A percentile compares a stretch with the other conserved stretches of the same genome.
Evolutionary conservation across 2,113 vertebrate species (phyloP).

Genomic region (Nyctibius bracteatus): DNA sequence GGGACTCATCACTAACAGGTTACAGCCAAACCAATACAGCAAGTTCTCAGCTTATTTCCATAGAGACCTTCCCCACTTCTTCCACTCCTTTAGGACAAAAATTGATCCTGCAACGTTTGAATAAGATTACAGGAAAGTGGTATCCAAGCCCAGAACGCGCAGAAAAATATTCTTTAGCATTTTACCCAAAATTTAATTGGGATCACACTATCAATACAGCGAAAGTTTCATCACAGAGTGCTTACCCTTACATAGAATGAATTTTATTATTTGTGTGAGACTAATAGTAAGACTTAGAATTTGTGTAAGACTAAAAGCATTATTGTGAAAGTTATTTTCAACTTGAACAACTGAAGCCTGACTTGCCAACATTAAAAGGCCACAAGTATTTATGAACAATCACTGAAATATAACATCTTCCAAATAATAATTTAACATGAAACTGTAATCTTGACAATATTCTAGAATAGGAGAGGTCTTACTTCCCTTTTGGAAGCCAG

Average conservation of each 20-base stretch:
- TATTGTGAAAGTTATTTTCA: not conserved
- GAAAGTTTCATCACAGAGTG: not conserved
- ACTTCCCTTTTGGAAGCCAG: not conserved
- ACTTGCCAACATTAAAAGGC: not conserved
- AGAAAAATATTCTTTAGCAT: not conserved
- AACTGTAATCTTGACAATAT: not conserved
- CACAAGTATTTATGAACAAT: not conserved
- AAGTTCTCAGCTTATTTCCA: not conserved
- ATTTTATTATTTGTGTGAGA: not conserved
- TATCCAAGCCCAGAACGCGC: not conserved
- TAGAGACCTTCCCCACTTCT: not conserved
- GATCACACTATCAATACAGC: not conserved
- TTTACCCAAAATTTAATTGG: not conserved
- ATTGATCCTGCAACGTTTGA: not conserved
- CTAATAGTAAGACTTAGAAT: not conserved
- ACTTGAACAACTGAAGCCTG: not conserved
- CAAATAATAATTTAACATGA: not conserved
- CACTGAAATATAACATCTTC: not conserved
- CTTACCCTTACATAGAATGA: not conserved
- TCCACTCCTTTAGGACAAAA: not conserved
- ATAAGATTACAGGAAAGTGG: not conserved
- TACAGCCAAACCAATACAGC: not conserved
- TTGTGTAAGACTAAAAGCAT: not conserved
- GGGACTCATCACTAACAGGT: not conserved
- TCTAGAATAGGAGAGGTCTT: not conserved